A percentile compares a stretch with the other conserved stretches of the same genome.
These are phyloP conservation scores for Sylvilagus floridanus DNA, from an alignment of 2,797 vertebrate species.

Conservation along the genomic window DNA sequence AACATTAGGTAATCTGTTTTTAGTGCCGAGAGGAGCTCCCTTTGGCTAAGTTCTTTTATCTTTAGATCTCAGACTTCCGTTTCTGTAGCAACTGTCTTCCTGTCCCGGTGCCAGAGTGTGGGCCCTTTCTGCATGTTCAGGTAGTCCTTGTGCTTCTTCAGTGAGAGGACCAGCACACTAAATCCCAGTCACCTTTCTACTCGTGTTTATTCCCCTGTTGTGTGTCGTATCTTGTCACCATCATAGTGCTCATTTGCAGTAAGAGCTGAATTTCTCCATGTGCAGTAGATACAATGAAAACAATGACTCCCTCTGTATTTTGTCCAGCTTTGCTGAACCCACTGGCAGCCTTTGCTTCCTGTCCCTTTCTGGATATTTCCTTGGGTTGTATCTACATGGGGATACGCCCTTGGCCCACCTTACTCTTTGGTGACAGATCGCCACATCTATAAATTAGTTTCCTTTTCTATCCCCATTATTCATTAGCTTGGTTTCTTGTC, in stretches of 20 bases:
- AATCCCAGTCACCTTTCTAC: background rate
- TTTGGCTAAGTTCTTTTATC: background rate
- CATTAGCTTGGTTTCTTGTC: background rate
- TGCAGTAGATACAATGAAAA: background rate
- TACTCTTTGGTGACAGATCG: background rate
- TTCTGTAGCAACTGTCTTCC: background rate
- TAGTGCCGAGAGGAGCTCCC: background rate
- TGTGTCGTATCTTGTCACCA: background rate
- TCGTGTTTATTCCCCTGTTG: background rate
- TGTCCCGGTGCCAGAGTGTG: too few relatives aligned
- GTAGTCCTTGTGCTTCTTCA: background rate
- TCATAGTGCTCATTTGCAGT: background rate
- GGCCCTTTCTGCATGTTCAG: background rate
- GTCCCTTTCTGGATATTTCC: background rate
- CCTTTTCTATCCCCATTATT: background rate
- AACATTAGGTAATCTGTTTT: background rate
- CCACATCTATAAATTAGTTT: background rate
- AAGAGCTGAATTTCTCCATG: background rate
- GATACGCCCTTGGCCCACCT: background rate
- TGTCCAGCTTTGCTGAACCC: background rate
- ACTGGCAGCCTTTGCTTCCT: background rate
- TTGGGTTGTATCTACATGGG: background rate
- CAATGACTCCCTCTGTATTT: background rate
- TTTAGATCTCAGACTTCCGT: background rate
- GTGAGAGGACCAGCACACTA: fast-evolving